phyloP scores from a whole-genome alignment of 2,888 invertebrate species.

The Coelopa pilipes region DNA sequence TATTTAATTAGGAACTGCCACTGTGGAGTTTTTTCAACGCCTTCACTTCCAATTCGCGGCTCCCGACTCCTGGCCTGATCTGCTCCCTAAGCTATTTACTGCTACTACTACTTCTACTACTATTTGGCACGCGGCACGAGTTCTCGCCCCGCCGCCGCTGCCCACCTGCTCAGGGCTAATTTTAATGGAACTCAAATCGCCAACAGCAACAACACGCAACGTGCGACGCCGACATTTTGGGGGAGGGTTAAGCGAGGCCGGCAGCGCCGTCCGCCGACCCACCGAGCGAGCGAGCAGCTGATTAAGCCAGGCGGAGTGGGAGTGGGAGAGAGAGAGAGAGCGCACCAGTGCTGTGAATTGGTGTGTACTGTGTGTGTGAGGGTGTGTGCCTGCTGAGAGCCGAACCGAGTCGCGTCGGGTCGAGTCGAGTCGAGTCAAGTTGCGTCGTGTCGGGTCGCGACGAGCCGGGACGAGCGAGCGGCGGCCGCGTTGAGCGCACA shows the following conservation, averaged over 20 bases:
- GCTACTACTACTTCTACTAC: constrained; percentile 18
- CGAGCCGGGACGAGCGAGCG: neutral
- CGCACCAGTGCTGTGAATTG: neutral
- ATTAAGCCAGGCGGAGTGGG: constrained; percentile 13
- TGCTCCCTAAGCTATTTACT: neutral
- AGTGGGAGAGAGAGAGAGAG: neutral
- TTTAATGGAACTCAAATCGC: constrained; percentile 28
- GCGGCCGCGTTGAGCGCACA: neutral
- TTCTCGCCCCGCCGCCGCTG: neutral
- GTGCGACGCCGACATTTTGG: constrained; percentile 12
- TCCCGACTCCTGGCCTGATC: neutral
- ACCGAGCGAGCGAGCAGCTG: constrained; percentile 9
- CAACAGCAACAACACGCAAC: constrained; percentile 11
- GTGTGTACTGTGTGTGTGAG: constrained; percentile 5
- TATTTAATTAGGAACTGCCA: too few species aligned
- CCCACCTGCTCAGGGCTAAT: constrained; percentile 19
- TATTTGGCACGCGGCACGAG: neutral
- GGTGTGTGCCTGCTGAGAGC: neutral
- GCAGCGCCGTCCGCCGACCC: neutral
- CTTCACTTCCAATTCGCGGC: too few species aligned
- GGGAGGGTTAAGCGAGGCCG: constrained; percentile 32
- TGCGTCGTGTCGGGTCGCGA: too few species aligned
- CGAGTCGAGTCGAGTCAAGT: too few species aligned
- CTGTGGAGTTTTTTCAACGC: too few species aligned
- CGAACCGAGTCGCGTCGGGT: too few species aligned